Conservation (phyloP, 2,888 invertebrate genomes). For the Taenaris catops region DNA sequence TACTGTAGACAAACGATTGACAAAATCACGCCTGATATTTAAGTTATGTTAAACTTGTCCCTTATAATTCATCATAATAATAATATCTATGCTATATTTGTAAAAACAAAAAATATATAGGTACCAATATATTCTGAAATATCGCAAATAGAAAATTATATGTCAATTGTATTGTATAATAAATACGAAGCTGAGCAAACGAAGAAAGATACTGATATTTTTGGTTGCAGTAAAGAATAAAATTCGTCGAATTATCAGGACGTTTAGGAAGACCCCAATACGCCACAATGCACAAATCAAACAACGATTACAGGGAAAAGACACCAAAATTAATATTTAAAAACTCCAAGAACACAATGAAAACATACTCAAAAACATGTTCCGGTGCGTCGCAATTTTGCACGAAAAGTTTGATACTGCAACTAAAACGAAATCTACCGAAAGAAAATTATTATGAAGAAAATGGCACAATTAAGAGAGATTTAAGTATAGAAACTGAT, state of each 20-base stretch:
- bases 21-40: too few species aligned
- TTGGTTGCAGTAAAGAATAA: conserved; percentile 55
- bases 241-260: conserved; percentile 12
- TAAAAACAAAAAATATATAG: too few species aligned
- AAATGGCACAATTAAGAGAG: conserved; percentile 43
- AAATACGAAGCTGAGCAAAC: conserved; percentile 3
- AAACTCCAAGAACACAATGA: conserved; percentile 42
- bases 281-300: conserved; percentile 42
- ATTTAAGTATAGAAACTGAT: conserved; percentile 60
- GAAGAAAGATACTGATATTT: conserved; percentile 43
- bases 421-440: conserved; percentile 39
- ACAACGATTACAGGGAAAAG: conserved; percentile 28
- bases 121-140: too few species aligned
- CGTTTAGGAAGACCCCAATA: conserved; percentile 17
- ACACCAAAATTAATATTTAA: conserved; percentile 44
- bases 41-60: too few species aligned
- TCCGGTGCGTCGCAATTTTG: conserved; percentile 40
- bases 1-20: too few species aligned
- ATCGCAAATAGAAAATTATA: too few species aligned
- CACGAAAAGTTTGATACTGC: conserved; percentile 35
- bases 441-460: conserved; percentile 33
- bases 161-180: too few species aligned
- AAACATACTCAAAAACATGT: conserved; percentile 41
- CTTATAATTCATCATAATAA: too few species aligned
- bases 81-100: too few species aligned